phyloP scores from a whole-genome alignment of 1,140 invertebrate genomes.

The Druon quercuslanigerum region DNA sequence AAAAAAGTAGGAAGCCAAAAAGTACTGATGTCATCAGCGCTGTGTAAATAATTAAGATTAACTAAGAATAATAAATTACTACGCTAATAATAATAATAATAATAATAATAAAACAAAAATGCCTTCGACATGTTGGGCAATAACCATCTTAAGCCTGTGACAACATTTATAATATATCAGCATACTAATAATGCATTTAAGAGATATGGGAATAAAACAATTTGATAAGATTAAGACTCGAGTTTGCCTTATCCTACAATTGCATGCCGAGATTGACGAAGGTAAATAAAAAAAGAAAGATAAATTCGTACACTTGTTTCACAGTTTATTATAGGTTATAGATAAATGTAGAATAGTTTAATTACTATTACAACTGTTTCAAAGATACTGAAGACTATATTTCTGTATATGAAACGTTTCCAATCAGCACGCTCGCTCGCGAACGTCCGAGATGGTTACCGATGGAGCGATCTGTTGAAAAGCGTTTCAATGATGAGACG shows the following conservation, averaged over 20 bases:
- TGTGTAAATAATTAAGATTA: too few species aligned
- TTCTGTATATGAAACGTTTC: conserved; percentile 57
- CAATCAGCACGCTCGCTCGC: conserved; percentile 53
- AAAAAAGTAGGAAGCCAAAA: conserved; percentile 22
- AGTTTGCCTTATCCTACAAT: too few species aligned
- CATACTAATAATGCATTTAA: too few species aligned
- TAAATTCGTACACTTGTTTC: conserved; percentile 71
- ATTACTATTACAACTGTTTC: conserved; percentile 76
- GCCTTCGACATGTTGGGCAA: too few species aligned
- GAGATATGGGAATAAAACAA: too few species aligned
- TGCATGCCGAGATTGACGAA: not conserved
- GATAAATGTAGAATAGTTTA: conserved; percentile 76
- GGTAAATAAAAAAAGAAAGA: conserved; percentile 38
- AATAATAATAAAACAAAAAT: too few species aligned
- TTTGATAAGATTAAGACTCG: too few species aligned
- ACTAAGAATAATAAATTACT: too few species aligned
- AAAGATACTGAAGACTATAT: conserved; percentile 71
- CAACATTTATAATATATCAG: too few species aligned
- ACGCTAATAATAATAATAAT: too few species aligned
- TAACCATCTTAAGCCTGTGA: too few species aligned
- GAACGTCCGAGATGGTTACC: conserved; percentile 40
- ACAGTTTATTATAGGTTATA: conserved; percentile 77
- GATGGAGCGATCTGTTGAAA: conserved; percentile 50
- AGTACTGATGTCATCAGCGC: too few species aligned
- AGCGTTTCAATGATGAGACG: conserved; percentile 54